phyloP scores from a whole-genome alignment of 2,113 vertebrate species.

The Epinephelus cyanopodus region DNA sequence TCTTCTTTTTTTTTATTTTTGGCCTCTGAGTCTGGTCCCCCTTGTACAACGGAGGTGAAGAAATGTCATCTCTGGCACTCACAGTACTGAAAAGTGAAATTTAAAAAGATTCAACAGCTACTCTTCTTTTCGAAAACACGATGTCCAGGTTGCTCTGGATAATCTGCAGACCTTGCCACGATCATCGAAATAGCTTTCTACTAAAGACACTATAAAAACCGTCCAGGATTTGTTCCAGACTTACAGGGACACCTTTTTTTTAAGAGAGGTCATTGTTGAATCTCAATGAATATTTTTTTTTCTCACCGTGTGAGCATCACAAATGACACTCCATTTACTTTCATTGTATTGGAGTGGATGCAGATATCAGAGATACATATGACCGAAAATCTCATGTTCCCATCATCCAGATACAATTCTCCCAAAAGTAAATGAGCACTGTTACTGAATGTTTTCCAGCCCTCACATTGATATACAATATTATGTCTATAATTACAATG shows the following conservation, averaged over 20 bases:
- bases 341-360: neutral
- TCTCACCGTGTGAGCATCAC: neutral
- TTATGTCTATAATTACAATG: neutral
- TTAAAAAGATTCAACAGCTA: conserved; percentile 10
- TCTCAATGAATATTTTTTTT: neutral
- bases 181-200: conserved; percentile 31
- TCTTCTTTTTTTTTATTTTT: neutral
- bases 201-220: neutral
- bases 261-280: neutral
- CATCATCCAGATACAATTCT: neutral
- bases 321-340: neutral
- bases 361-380: neutral
- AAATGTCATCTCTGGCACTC: neutral
- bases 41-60: neutral
- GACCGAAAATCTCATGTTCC: neutral
- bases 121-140: conserved; percentile 33
- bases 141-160: neutral
- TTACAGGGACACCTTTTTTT: neutral
- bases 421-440: neutral
- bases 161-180: conserved; percentile 43
- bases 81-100: conserved; percentile 3
- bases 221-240: neutral
- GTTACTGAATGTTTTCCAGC: neutral
- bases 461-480: too few species aligned
- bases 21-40: neutral